Conservation (phyloP, 2,113 vertebrate species). For the Hystrix cristata region DNA sequence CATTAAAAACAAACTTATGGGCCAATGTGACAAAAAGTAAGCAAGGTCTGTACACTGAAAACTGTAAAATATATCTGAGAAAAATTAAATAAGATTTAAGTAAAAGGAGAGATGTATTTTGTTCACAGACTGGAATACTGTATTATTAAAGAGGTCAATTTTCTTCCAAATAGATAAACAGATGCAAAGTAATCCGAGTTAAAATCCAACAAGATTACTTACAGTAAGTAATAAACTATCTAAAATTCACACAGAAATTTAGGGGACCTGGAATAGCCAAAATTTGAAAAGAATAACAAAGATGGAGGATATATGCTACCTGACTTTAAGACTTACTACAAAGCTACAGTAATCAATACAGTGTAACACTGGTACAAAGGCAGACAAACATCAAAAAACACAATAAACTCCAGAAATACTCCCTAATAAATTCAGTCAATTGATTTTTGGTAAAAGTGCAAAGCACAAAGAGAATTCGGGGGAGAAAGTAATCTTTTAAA, state of each 20-base stretch:
- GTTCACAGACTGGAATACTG: background rate
- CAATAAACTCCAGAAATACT: background rate
- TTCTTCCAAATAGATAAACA: background rate
- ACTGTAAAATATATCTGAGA: background rate
- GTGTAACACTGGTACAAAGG: background rate
- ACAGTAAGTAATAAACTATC: background rate
- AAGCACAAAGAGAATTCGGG: background rate
- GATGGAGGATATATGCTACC: background rate
- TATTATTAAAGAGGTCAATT: background rate
- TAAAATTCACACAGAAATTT: background rate
- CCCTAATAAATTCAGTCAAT: background rate
- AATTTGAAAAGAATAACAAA: background rate
- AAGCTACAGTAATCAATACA: background rate
- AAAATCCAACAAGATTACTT: background rate
- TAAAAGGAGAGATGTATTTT: background rate
- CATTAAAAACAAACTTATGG: background rate
- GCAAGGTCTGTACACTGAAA: background rate
- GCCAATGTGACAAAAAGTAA: conserved; percentile 2
- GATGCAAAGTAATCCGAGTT: background rate
- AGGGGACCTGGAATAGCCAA: background rate
- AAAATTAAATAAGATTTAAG: conserved; percentile 24
- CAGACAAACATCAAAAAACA: background rate
- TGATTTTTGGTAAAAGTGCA: background rate
- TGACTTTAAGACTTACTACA: background rate
- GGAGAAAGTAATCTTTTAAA: background rate